Conservation (phyloP, 2,797 vertebrate genomes). For the Amblyraja radiata region DNA sequence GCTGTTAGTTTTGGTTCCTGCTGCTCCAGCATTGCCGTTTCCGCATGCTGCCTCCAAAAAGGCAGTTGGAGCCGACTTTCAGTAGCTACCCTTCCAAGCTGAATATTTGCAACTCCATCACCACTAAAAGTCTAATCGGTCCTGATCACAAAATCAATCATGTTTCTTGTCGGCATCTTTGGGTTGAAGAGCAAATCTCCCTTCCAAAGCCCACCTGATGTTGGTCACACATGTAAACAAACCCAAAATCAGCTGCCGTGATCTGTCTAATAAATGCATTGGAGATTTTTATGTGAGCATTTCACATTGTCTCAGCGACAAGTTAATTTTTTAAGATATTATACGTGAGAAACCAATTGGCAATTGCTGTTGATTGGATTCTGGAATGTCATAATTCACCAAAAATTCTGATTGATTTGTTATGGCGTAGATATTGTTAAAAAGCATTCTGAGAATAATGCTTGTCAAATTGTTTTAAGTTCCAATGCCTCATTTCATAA, state of each 20-base stretch:
- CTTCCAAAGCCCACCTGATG: background rate
- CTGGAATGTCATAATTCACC: background rate
- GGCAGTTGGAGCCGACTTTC: background rate
- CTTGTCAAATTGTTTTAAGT: background rate
- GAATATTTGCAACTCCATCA: background rate
- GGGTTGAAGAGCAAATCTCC: background rate
- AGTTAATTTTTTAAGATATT: background rate
- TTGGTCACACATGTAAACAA: background rate
- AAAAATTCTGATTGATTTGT: background rate
- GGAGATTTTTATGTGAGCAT: background rate
- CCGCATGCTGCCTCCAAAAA: background rate
- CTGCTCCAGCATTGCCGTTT: background rate
- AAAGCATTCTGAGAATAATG: background rate
- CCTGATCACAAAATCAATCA: background rate
- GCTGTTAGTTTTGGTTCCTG: background rate
- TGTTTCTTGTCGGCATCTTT: background rate
- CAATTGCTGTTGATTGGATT: background rate
- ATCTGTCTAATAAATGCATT: background rate
- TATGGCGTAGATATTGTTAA: background rate
- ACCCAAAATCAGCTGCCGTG: background rate
- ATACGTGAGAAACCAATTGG: background rate
- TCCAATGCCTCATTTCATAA: background rate
- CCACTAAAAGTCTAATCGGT: background rate
- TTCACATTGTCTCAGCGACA: background rate
- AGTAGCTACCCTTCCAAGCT: background rate